Percentiles rank a stretch among this genome's conserved stretches.
Conservation (phyloP, 2,113 vertebrate genomes). For the Deroptyus accipitrinus region DNA sequence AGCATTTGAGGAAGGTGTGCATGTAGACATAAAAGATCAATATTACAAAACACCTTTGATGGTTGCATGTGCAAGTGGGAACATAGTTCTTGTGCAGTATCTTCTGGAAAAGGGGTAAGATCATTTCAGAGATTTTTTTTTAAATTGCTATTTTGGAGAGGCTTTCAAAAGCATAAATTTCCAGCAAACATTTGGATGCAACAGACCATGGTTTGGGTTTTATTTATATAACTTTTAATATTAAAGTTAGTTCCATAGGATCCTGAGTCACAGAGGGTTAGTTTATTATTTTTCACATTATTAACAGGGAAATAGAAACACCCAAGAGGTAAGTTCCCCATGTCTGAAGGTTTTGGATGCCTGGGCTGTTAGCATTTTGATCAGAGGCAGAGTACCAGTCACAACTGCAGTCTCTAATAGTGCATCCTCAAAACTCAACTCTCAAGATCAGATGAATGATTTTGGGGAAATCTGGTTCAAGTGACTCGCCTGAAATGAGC, state of each 20-base stretch:
- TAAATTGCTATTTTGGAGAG: background rate
- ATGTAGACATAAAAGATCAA: constrained; percentile 85
- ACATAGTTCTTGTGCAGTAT: constrained; percentile 79
- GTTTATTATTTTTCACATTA: background rate
- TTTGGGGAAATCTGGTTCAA: background rate
- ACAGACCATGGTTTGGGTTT: background rate
- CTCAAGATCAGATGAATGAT: background rate
- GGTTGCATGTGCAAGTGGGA: constrained; percentile 85
- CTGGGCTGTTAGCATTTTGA: background rate
- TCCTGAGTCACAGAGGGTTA: background rate
- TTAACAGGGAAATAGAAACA: background rate
- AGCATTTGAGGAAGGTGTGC: constrained; percentile 83
- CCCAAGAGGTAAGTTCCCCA: background rate
- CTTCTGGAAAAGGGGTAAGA: constrained; percentile 86
- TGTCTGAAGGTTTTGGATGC: background rate
- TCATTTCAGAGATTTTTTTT: background rate
- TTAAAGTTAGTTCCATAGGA: background rate
- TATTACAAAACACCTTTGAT: constrained; percentile 93
- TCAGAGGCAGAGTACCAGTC: background rate
- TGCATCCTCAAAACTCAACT: background rate
- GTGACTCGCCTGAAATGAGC: background rate
- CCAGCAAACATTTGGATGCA: background rate
- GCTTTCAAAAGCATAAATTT: background rate
- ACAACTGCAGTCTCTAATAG: background rate
- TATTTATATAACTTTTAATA: background rate